Conservation (phyloP, 2,113 vertebrate genomes). For the Stigmatopora argus region DNA sequence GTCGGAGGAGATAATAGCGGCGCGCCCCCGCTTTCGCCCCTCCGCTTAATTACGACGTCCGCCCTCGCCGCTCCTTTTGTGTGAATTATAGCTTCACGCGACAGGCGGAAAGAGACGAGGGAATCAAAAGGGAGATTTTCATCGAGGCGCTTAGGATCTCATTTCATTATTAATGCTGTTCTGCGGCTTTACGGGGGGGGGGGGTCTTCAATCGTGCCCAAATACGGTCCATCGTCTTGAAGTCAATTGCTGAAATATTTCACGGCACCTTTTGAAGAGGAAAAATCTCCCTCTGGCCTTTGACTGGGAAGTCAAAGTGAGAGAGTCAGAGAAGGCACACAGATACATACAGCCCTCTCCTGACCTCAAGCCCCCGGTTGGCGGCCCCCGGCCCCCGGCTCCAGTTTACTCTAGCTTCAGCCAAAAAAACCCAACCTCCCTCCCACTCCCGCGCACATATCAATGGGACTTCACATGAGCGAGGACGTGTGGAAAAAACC, state of each 20-base stretch:
- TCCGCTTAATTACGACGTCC: slow-evolving; percentile 36
- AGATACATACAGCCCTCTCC: slow-evolving; percentile 7
- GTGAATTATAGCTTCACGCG: slow-evolving; percentile 23
- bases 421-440: slow-evolving; percentile 14
- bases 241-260: too few species aligned
- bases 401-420: slow-evolving; percentile 36
- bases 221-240: slow-evolving; percentile 8
- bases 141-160: slow-evolving; percentile 20
- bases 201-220: slow-evolving; percentile 9
- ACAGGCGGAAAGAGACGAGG: neutral
- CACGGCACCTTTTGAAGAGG: too few species aligned
- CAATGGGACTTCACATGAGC: slow-evolving; percentile 56
- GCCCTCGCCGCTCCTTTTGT: slow-evolving; percentile 9
- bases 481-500: slow-evolving; percentile 47
- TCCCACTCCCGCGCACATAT: slow-evolving; percentile 47
- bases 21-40: slow-evolving; percentile 1
- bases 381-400: slow-evolving; percentile 21
- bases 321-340: slow-evolving; percentile 10
- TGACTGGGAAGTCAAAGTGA: neutral
- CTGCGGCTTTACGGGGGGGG: slow-evolving; percentile 5
- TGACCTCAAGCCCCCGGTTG: slow-evolving; percentile 11
- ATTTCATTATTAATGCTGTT: slow-evolving; percentile 14
- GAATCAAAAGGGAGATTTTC: slow-evolving; percentile 14
- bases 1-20: slow-evolving; percentile 27
- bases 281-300: neutral